Base-by-base conservation (phyloP, 2,888 invertebrate genomes). In the Resseliella maxima region DNA sequence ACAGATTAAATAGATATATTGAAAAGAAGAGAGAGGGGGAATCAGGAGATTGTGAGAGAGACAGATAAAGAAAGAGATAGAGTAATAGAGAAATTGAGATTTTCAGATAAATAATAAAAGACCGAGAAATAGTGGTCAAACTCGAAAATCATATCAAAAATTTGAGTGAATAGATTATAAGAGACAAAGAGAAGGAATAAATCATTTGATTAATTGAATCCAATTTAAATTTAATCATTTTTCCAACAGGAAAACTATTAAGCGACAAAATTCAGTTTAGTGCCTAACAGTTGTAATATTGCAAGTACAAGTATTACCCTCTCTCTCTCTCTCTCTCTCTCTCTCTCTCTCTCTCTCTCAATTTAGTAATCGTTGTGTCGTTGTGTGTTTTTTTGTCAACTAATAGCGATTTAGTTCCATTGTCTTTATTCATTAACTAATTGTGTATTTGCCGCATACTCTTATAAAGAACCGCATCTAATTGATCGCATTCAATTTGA, bases 401-500 rank as follows among this genome's bases (percentile, higher is more conserved):
- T 41, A 41, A 12, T 41, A 41, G 59, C 24, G 59, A 24, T 59
- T 59, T 24, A 18, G 50, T 50, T 18, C 15, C 24, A 24, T 59
- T 24, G 24, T 24, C 59, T 24, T 59, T 59, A 59, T 59, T 59
- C 59, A 59, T 59, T 59, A 59, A 59, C 59, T 24, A 59, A 59
- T 59, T 59, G 24, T 59, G 24, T 24, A 59, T 59, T 59, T 59
- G 59, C 24, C 59, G 59, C 24, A 6, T n/a, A n/a, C 46, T 50
- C 46, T 50, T 50, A 15, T 50, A 50, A 50, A 15, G 18, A 50
- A 50, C 46, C 46, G 46, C 46, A 18, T 50, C 46, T 50, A 50
- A 50, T 59, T 24, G 24, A 24, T 6, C 24, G 59, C 1, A 59
- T 24, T 59, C 24, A 59, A 59, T 24, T 24, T 24, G 24, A 59